These are phyloP conservation scores for Tridacna gigas DNA, from an alignment of 2,888 invertebrate genomes.

Conservation along the genomic window DNA sequence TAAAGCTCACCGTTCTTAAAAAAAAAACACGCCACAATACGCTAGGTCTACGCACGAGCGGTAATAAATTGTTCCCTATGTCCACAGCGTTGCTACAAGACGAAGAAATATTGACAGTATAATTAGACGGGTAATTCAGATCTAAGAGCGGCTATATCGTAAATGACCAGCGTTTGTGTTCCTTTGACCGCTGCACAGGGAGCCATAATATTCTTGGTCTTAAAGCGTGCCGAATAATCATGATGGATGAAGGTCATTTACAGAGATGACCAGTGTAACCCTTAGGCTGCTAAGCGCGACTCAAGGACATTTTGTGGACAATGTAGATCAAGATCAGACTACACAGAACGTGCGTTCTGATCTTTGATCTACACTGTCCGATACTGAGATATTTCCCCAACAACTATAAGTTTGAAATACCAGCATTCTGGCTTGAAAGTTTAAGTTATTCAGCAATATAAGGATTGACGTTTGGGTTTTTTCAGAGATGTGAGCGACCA, in stretches of 20 bases:
- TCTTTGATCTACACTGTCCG: too few species aligned
- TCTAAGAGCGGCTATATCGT: conserved; percentile 25
- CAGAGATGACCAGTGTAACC: background rate
- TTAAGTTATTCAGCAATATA: too few species aligned
- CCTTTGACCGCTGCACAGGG: conserved; percentile 31
- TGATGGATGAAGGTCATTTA: conserved; percentile 14
- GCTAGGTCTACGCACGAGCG: background rate
- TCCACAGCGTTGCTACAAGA: background rate
- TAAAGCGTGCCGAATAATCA: conserved; percentile 18
- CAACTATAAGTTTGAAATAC: too few species aligned
- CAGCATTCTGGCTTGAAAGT: too few species aligned
- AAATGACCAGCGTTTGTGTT: conserved; percentile 30
- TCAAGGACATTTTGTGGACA: too few species aligned
- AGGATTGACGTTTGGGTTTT: too few species aligned
- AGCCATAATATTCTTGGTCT: conserved; percentile 23
- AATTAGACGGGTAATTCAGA: conserved; percentile 50
- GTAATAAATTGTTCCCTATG: conserved; percentile 6
- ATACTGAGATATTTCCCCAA: too few species aligned
- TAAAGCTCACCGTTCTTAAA: background rate
- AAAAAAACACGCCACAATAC: too few species aligned
- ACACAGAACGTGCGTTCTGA: too few species aligned
- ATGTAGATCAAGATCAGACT: too few species aligned
- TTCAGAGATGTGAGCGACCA: too few species aligned
- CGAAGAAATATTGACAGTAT: conserved; percentile 30
- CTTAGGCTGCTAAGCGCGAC: too few species aligned